phyloP scores from a whole-genome alignment of 2,888 invertebrate species.

The Mechanitis messenoides region DNA sequence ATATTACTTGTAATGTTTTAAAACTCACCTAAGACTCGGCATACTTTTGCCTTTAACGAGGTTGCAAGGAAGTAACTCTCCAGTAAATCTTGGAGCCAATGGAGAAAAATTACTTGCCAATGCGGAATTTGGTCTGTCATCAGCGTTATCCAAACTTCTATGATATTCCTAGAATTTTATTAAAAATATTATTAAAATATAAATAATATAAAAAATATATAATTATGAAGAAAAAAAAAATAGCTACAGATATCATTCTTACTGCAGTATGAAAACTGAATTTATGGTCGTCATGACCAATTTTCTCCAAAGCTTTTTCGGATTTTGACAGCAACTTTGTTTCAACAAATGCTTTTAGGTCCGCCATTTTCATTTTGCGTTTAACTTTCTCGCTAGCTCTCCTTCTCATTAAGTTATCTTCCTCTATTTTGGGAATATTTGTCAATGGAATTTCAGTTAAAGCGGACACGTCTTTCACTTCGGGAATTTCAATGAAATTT shows the following conservation, averaged over 20 bases:
- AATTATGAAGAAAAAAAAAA: conserved; percentile 38
- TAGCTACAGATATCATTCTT: conserved; percentile 80
- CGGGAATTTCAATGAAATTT: conserved; percentile 87
- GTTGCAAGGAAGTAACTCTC: conserved; percentile 77
- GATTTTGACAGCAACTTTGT: conserved; percentile 93
- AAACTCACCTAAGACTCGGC: conserved; percentile 91
- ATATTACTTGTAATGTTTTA: not conserved
- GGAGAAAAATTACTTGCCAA: conserved; percentile 81
- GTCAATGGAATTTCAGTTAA: conserved; percentile 74
- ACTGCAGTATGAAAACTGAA: conserved; percentile 72
- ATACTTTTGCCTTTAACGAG: conserved; percentile 96
- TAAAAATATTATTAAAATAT: not conserved
- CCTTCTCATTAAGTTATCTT: conserved; percentile 66
- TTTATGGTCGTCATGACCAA: conserved; percentile 86
- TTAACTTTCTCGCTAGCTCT: conserved; percentile 89
- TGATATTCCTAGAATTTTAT: conserved; percentile 82
- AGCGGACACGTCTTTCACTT: conserved; percentile 80
- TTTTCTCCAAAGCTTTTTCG: conserved; percentile 92
- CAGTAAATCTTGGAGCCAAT: conserved; percentile 70
- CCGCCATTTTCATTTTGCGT: conserved; percentile 93
- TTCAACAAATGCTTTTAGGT: conserved; percentile 93
- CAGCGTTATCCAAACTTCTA: conserved; percentile 87
- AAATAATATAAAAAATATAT: conserved; percentile 15
- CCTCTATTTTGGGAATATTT: conserved; percentile 53
- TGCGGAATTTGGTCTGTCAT: conserved; percentile 83